Conservation (phyloP, 2,113 vertebrate genomes). For the Xiphorhynchus elegans region DNA sequence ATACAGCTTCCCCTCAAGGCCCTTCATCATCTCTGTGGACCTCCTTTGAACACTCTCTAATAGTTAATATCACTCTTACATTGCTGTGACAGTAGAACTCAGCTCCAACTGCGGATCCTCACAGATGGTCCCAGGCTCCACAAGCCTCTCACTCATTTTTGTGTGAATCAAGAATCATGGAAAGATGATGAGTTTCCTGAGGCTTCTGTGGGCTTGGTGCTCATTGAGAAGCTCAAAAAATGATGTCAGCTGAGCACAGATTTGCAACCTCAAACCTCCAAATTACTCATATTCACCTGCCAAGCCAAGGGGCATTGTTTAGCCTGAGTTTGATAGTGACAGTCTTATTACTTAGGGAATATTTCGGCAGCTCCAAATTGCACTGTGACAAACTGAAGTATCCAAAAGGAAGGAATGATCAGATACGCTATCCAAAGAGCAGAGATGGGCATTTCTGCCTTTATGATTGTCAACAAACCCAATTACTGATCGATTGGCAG, state of each 20-base stretch:
- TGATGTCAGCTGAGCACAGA: background rate
- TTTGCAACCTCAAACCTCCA: background rate
- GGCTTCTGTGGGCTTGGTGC: background rate
- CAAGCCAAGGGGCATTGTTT: background rate
- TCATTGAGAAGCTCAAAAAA: background rate
- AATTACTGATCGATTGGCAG: background rate
- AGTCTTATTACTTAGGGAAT: background rate
- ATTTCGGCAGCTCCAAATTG: background rate
- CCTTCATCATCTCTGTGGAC: background rate
- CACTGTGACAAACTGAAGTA: background rate
- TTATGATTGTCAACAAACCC: background rate
- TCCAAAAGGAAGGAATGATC: background rate
- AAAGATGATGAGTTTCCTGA: background rate
- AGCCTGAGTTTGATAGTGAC: background rate
- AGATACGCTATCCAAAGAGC: background rate
- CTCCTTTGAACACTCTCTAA: background rate
- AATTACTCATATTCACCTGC: background rate
- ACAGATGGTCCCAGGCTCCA: background rate
- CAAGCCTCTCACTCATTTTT: accelerated
- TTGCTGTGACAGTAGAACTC: background rate
- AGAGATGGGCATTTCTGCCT: background rate
- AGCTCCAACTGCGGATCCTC: background rate
- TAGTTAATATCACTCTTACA: background rate
- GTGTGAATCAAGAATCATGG: background rate
- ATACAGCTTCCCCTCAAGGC: background rate